phyloP scores from a whole-genome alignment of 1,140 invertebrate species.

The Hyphantria cunea region DNA sequence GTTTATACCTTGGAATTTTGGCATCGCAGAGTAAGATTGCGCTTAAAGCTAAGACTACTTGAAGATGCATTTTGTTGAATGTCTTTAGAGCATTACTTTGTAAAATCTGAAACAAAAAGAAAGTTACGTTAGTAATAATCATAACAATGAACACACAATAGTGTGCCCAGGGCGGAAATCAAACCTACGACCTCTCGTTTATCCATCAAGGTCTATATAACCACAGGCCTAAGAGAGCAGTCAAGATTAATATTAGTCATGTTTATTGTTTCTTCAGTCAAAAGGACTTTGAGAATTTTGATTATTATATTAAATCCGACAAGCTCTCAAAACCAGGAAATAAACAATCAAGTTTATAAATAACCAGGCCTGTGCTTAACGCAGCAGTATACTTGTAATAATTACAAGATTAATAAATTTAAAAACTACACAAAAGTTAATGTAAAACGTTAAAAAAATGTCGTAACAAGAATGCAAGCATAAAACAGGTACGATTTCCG shows the following conservation, averaged over 20 bases:
- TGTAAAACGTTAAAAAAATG: constrained; percentile 25
- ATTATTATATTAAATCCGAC: too few species aligned
- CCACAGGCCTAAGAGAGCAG: too few species aligned
- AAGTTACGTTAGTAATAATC: constrained; percentile 24
- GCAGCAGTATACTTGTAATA: not conserved
- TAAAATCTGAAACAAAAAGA: constrained; percentile 62
- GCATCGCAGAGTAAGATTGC: constrained; percentile 66
- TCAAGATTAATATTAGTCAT: too few species aligned
- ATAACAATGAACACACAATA: too few species aligned
- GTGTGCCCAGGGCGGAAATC: too few species aligned
- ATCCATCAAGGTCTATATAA: too few species aligned
- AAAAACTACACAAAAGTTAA: constrained; percentile 13
- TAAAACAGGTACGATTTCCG: constrained; percentile 59
- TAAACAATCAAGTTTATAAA: too few species aligned
- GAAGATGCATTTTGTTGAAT: constrained; percentile 63
- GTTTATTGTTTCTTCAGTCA: too few species aligned
- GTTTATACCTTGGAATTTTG: constrained; percentile 62
- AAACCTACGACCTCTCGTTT: too few species aligned
- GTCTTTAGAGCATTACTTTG: constrained; percentile 59
- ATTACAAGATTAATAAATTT: constrained; percentile 13
- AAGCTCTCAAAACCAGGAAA: too few species aligned
- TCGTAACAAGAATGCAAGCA: constrained; percentile 43
- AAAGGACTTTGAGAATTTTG: too few species aligned
- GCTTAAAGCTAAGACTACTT: constrained; percentile 62
- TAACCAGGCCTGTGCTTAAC: too few species aligned